These are phyloP conservation scores for Drosophila fuyamai DNA, from an alignment of 1,140 invertebrate genomes.

Conservation along the genomic window DNA sequence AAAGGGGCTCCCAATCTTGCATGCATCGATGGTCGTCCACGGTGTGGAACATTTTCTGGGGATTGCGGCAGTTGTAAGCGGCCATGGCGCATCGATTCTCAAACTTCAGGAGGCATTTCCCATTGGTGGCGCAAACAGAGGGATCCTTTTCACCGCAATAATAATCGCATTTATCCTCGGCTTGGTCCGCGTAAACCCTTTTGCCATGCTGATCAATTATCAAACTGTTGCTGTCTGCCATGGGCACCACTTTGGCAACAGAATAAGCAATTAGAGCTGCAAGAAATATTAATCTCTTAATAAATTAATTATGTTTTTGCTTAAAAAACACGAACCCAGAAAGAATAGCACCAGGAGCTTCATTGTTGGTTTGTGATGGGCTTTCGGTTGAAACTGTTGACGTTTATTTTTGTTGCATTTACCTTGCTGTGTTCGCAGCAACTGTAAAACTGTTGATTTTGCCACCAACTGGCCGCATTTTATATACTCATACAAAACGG, in stretches of 20 bases:
- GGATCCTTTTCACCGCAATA: slow-evolving; percentile 50
- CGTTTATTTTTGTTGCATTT: slow-evolving; percentile 20
- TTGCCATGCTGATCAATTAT: slow-evolving; percentile 64
- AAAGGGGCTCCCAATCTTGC: slow-evolving; percentile 52
- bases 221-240: slow-evolving; percentile 17
- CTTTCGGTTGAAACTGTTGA: slow-evolving; percentile 24
- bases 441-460: slow-evolving; percentile 67
- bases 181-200: slow-evolving; percentile 31
- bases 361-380: slow-evolving; percentile 28
- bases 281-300: background rate
- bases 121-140: slow-evolving; percentile 64
- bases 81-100: slow-evolving; percentile 62
- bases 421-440: slow-evolving; percentile 68
- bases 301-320: background rate
- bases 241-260: slow-evolving; percentile 54
- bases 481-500: slow-evolving; percentile 41
- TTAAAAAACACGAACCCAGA: slow-evolving; percentile 38
- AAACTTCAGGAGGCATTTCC: slow-evolving; percentile 69
- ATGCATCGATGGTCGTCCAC: slow-evolving; percentile 65
- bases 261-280: slow-evolving; percentile 26
- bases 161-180: slow-evolving; percentile 55
- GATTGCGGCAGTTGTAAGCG: slow-evolving; percentile 74
- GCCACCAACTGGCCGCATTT: slow-evolving; percentile 23
- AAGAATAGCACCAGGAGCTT: slow-evolving; percentile 29
- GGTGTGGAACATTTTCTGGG: slow-evolving; percentile 59